Conservation (phyloP, 2,797 vertebrate genomes). For the Sebastes kiyomatsui region DNA sequence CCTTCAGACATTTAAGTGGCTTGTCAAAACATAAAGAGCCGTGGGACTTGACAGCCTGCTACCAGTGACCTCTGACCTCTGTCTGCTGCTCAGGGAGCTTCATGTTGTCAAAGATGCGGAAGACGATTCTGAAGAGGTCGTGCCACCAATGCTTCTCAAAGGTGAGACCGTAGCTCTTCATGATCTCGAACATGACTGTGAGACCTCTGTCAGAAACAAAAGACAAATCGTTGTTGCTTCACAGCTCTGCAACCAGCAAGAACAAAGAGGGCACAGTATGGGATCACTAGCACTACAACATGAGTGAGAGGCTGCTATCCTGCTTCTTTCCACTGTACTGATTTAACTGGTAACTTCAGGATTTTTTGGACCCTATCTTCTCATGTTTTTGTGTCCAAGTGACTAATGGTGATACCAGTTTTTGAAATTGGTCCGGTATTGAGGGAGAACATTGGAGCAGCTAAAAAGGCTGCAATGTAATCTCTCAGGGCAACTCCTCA, state of each 20-base stretch:
- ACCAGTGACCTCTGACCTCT: conserved; percentile 83
- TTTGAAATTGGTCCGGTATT: too few relatives aligned
- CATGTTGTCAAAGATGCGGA: conserved; percentile 98
- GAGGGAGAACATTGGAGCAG: too few relatives aligned
- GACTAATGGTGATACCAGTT: too few relatives aligned
- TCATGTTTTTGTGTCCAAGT: neutral
- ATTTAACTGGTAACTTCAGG: too few relatives aligned
- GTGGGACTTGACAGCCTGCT: neutral
- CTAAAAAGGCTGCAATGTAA: too few relatives aligned
- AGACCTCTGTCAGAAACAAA: conserved; percentile 84
- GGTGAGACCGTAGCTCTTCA: conserved; percentile 96
- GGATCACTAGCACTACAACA: neutral
- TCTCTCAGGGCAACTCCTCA: too few relatives aligned
- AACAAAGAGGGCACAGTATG: neutral
- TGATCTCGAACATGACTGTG: conserved; percentile 99
- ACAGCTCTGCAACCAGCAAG: neutral
- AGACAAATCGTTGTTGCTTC: neutral
- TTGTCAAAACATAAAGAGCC: neutral
- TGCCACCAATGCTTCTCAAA: conserved; percentile 99
- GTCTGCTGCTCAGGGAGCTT: conserved; percentile 97
- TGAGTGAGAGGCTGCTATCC: too few relatives aligned
- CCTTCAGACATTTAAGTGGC: neutral
- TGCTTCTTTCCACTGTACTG: neutral
- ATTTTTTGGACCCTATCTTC: neutral
- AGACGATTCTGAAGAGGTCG: conserved; percentile 95